Percentiles rank a stretch among this genome's conserved stretches.
These are phyloP conservation scores for Podarcis siculus DNA, from an alignment of 2,797 vertebrate species.

Conservation along the genomic window DNA sequence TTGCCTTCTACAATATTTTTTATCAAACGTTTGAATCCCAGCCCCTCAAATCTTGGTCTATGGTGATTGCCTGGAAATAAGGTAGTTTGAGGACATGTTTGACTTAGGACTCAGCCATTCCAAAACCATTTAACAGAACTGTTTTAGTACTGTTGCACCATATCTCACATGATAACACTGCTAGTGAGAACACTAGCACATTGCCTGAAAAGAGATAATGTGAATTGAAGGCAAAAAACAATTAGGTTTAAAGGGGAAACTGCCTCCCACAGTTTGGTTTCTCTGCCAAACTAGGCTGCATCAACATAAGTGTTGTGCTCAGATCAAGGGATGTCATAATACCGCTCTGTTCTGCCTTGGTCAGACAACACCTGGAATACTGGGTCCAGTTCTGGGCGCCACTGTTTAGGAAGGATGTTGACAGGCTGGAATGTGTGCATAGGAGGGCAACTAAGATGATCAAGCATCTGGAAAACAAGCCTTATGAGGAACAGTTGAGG, in stretches of 20 bases:
- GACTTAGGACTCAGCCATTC: not conserved
- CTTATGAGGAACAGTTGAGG: no score
- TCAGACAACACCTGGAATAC: no score
- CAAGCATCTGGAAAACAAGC: no score
- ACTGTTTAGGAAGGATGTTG: no score
- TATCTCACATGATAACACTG: constrained; percentile 29
- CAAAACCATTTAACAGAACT: not conserved
- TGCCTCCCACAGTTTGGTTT: not conserved
- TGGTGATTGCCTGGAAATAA: not conserved
- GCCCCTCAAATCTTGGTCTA: not conserved
- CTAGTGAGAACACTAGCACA: constrained; percentile 16
- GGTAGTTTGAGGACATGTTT: not conserved
- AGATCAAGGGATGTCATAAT: no score
- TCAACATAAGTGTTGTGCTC: no score
- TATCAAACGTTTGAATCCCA: not conserved
- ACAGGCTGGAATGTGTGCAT: no score
- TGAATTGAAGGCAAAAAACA: not conserved
- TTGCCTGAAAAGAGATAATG: constrained; percentile 27
- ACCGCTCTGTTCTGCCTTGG: no score
- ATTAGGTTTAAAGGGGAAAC: constrained; percentile 25
- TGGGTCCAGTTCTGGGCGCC: no score
- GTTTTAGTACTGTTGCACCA: not conserved
- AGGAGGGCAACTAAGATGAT: no score
- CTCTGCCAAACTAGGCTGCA: constrained; percentile 8
- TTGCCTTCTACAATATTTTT: not conserved